phyloP scores from a whole-genome alignment of 1,140 invertebrate genomes.

The Saccostrea cuccullata region DNA sequence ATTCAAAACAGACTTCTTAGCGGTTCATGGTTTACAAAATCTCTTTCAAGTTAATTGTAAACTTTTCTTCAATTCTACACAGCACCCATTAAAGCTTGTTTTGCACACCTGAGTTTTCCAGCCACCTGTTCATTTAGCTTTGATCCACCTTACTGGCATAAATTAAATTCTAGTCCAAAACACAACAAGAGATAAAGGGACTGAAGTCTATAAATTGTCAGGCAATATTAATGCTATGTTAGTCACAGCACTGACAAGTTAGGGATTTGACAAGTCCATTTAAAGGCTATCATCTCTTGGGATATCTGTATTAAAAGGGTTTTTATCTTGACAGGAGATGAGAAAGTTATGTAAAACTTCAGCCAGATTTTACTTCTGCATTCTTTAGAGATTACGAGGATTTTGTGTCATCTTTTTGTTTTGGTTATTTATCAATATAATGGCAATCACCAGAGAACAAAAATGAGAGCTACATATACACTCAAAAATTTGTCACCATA shows the following conservation, averaged over 20 bases:
- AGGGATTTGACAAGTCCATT: slow-evolving; percentile 21
- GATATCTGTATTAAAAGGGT: slow-evolving; percentile 25
- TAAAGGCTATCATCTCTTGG: slow-evolving; percentile 5
- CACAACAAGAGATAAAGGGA: background rate
- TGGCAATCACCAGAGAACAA: too few relatives aligned
- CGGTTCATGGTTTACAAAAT: background rate
- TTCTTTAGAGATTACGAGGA: slow-evolving; percentile 12
- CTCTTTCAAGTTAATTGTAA: background rate
- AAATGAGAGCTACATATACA: too few relatives aligned
- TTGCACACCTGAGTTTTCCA: slow-evolving; percentile 4
- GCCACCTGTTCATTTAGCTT: slow-evolving; percentile 15
- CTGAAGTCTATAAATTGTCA: background rate
- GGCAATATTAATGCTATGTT: background rate
- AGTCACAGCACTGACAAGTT: background rate
- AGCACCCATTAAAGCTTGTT: background rate
- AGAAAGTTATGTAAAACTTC: slow-evolving; percentile 22
- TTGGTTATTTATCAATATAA: too few relatives aligned
- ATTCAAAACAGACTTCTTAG: too few relatives aligned
- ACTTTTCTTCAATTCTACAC: background rate
- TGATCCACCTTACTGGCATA: background rate
- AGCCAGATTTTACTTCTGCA: background rate
- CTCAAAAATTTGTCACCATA: too few relatives aligned
- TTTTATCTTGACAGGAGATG: background rate
- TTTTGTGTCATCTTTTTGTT: background rate
- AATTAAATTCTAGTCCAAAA: background rate